These are phyloP conservation scores for Caenorhabditis brenneri DNA, from an alignment of 1,140 invertebrate genomes.

Conservation along the genomic window DNA sequence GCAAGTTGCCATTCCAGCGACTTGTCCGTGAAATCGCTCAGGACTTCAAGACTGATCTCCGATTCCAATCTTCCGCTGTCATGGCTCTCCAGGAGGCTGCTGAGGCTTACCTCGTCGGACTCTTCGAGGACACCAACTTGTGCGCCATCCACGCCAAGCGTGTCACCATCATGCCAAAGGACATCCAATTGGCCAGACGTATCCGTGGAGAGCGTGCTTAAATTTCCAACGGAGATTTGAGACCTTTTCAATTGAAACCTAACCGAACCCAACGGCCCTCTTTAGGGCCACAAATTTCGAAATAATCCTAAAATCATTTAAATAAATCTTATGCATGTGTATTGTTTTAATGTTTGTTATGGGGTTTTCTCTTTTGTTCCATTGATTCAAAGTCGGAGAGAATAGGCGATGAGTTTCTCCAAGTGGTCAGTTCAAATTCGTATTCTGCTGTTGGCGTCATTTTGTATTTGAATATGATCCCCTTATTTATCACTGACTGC, in stretches of 20 bases:
- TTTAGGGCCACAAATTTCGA: slow-evolving; percentile 60
- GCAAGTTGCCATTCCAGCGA: slow-evolving; percentile 73
- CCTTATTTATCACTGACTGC: no score
- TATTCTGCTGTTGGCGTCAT: no score
- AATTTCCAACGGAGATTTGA: no score
- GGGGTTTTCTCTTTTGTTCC: no score
- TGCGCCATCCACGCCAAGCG: slow-evolving; percentile 91
- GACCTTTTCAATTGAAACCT: no score
- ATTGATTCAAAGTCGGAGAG: no score
- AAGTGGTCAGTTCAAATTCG: no score
- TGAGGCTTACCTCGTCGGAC: slow-evolving; percentile 84
- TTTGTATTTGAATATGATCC: no score
- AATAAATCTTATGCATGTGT: no score
- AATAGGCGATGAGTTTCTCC: no score
- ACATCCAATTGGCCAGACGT: slow-evolving; percentile 86
- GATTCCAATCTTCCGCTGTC: slow-evolving; percentile 83
- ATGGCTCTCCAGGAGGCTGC: slow-evolving; percentile 82
- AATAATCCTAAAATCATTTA: no score
- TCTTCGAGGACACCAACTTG: slow-evolving; percentile 89
- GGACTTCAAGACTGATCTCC: slow-evolving; percentile 79
- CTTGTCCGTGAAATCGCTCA: slow-evolving; percentile 80
- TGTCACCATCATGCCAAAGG: slow-evolving; percentile 93
- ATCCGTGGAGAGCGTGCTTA: slow-evolving; percentile 75
- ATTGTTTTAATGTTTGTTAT: no score
- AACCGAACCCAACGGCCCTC: slow-evolving; percentile 60